Evolutionary conservation across 2,888 invertebrate genomes (phyloP).

Genomic region (Xanthia icteritia): DNA sequence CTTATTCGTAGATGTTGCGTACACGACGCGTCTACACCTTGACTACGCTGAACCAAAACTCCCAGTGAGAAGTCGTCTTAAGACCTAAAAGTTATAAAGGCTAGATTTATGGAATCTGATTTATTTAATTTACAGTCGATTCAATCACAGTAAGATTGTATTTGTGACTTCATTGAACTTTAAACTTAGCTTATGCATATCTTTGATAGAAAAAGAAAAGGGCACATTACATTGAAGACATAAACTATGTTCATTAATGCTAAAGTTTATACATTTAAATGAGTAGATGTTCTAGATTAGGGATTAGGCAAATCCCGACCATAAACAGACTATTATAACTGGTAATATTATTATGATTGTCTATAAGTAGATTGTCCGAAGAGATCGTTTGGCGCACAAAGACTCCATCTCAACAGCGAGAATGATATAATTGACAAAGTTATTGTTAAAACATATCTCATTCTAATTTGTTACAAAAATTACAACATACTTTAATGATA

Average conservation of each 20-base stretch:
- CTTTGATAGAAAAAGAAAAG: conserved; percentile 4
- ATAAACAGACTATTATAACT: not conserved
- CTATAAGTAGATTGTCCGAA: not conserved
- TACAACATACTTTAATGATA: conserved; percentile 46
- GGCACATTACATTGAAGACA: not conserved
- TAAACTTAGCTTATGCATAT: not conserved
- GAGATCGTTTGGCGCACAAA: not conserved
- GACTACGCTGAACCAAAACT: not conserved
- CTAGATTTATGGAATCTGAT: not conserved
- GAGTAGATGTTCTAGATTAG: not conserved
- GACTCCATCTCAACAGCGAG: not conserved
- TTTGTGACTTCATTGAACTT: conserved; percentile 3
- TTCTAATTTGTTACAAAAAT: conserved; percentile 28
- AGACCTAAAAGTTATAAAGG: not conserved
- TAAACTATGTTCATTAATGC: not conserved
- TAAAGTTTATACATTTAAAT: no score
- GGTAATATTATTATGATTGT: not conserved
- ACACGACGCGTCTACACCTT: not conserved
- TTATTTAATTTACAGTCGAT: not conserved
- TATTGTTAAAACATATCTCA: conserved; percentile 34
- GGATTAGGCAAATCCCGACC: not conserved
- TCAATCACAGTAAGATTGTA: not conserved
- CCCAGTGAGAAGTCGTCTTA: not conserved
- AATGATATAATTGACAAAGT: conserved; percentile 7
- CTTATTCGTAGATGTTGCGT: not conserved